A percentile compares a stretch with the other conserved stretches of the same genome.
Conservation (phyloP, 2,797 vertebrate genomes). For the Naso thynnoides region DNA sequence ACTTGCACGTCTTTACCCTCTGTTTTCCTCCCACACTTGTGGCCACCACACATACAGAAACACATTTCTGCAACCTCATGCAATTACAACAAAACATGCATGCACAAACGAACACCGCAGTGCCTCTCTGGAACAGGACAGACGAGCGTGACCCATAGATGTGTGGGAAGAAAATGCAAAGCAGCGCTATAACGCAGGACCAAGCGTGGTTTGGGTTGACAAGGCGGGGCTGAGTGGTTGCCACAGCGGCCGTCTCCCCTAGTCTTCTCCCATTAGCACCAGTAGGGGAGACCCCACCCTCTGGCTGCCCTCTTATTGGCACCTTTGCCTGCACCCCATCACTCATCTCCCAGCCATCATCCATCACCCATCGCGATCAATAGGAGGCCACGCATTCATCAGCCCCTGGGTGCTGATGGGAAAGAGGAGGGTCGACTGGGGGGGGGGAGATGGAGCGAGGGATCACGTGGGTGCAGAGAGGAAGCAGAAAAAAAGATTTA, state of each 20-base stretch:
- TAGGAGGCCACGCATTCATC: slow-evolving; percentile 92
- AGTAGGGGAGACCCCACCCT: slow-evolving; percentile 84
- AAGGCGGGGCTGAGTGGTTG: slow-evolving; percentile 61
- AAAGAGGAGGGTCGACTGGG: slow-evolving; percentile 60
- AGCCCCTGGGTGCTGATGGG: slow-evolving; percentile 79
- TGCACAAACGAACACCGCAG: slow-evolving; percentile 30
- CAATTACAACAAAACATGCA: slow-evolving; percentile 43
- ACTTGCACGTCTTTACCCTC: slow-evolving; percentile 6
- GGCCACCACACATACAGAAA: slow-evolving; percentile 32
- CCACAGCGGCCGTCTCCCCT: slow-evolving; percentile 68
- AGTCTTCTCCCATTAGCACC: slow-evolving; percentile 89
- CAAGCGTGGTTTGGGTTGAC: slow-evolving; percentile 35
- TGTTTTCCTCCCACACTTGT: slow-evolving; percentile 38
- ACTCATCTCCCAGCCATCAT: slow-evolving; percentile 90
- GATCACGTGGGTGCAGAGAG: slow-evolving; percentile 58
- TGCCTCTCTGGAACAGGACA: slow-evolving; percentile 13
- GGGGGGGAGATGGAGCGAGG: slow-evolving; percentile 40
- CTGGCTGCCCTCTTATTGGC: slow-evolving; percentile 87
- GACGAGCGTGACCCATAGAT: slow-evolving; percentile 48
- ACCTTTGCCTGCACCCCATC: slow-evolving; percentile 89
- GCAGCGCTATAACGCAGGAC: slow-evolving; percentile 41
- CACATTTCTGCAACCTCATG: slow-evolving; percentile 34
- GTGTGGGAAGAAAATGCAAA: slow-evolving; percentile 70
- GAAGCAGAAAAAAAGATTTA: slow-evolving; percentile 44
- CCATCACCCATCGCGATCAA: slow-evolving; percentile 91